phyloP scores from a whole-genome alignment of 1,140 invertebrate species.

The Brachionus calyciflorus region DNA sequence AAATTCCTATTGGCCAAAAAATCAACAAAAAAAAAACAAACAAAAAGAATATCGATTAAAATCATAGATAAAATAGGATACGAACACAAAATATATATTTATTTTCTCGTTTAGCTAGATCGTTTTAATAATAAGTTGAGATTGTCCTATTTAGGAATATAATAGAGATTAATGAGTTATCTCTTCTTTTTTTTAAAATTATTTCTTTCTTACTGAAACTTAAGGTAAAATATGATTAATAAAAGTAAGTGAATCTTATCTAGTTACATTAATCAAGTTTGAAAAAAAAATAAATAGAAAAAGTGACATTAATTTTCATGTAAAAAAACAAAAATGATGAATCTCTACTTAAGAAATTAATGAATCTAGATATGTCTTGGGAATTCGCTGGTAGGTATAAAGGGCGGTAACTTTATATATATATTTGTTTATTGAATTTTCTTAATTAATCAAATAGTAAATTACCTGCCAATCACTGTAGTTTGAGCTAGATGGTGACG shows the following conservation, averaged over 20 bases:
- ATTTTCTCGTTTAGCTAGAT: no score
- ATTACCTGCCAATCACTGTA: constrained; percentile 42
- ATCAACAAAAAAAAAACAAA: no score
- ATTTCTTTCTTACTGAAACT: background rate
- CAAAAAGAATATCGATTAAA: background rate
- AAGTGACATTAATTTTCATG: no score
- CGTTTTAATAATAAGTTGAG: background rate
- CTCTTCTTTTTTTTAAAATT: background rate
- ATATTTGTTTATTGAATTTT: no score
- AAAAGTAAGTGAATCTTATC: background rate
- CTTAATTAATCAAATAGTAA: no score
- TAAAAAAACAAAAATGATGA: no score
- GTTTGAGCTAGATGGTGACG: background rate
- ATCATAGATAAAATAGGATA: background rate
- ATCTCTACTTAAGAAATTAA: no score
- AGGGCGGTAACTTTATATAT: background rate
- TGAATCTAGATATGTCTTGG: no score
- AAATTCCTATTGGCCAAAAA: background rate
- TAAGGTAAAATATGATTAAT: background rate
- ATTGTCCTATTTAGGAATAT: background rate
- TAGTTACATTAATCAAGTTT: no score
- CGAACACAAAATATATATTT: no score
- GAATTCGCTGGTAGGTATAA: no score
- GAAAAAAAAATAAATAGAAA: no score
- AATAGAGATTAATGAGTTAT: constrained; percentile 35